phyloP scores from a whole-genome alignment of 2,888 invertebrate species.

The Orthonychiurus folsomi region DNA sequence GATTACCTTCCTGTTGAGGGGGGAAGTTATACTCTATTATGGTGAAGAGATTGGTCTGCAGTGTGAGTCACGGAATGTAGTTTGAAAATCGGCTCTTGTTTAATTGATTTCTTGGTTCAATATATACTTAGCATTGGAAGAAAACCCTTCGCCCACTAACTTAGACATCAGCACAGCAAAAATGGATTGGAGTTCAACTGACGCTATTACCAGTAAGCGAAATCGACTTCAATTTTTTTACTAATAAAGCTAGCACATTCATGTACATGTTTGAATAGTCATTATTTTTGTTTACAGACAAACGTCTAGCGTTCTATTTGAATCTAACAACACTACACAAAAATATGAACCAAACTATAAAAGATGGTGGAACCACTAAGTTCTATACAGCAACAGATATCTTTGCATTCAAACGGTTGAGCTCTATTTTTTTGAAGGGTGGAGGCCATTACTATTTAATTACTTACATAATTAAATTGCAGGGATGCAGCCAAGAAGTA shows the following conservation, averaged over 20 bases:
- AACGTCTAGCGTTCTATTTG: not conserved
- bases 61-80: no score
- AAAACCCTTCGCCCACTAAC: no score
- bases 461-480: not conserved
- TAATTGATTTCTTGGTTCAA: no score
- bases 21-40: conserved; percentile 22
- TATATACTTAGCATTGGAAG: no score
- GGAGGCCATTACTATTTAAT: not conserved
- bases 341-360: not conserved
- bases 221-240: not conserved
- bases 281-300: not conserved
- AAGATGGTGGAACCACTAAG: not conserved
- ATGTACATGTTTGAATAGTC: no score
- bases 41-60: conserved; percentile 22
- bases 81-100: no score
- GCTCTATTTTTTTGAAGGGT: no score
- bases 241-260: no score
- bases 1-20: conserved; percentile 20
- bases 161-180: not conserved
- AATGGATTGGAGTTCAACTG: not conserved
- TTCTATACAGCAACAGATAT: not conserved
- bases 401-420: not conserved
- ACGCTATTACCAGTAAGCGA: not conserved
- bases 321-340: not conserved
- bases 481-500: not conserved